Percentiles rank a stretch among this genome's conserved stretches.
Conservation (phyloP, 2,888 invertebrate species). For the Seladonia tumulorum region DNA sequence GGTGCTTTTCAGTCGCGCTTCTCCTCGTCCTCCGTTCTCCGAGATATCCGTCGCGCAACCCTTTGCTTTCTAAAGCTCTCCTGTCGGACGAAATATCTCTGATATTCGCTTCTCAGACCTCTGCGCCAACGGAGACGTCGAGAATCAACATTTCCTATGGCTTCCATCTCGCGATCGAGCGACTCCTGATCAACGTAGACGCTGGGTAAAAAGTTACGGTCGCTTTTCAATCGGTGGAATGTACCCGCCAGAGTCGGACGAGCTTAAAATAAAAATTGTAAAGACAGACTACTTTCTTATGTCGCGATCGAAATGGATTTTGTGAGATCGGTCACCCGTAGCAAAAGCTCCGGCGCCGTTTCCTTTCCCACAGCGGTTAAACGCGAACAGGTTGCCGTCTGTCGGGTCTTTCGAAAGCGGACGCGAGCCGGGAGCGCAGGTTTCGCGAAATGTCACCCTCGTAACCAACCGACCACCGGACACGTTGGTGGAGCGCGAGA, state of each 20-base stretch:
- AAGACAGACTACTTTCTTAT: background rate
- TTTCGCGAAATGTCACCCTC: constrained; percentile 25
- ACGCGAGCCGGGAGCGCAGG: constrained; percentile 1
- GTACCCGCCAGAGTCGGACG: background rate
- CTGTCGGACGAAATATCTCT: background rate
- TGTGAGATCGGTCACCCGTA: background rate
- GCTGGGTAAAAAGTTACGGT: background rate
- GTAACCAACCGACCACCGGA: background rate
- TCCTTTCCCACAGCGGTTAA: background rate
- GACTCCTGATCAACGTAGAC: background rate
- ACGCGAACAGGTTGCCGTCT: background rate
- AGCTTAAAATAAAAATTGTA: background rate
- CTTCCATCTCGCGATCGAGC: background rate
- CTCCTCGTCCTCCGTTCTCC: background rate
- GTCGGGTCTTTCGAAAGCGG: constrained; percentile 8
- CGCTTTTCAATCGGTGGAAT: background rate
- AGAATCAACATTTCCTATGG: too few relatives aligned
- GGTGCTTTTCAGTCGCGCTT: background rate
- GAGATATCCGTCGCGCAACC: background rate
- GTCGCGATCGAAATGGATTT: background rate
- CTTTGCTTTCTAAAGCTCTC: background rate
- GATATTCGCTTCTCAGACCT: background rate
- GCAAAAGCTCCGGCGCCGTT: background rate
- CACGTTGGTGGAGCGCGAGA: background rate
- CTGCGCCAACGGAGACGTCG: too few relatives aligned